Evolutionary conservation across 2,113 vertebrate genomes (phyloP).

Genomic region (Nymphicus hollandicus): DNA sequence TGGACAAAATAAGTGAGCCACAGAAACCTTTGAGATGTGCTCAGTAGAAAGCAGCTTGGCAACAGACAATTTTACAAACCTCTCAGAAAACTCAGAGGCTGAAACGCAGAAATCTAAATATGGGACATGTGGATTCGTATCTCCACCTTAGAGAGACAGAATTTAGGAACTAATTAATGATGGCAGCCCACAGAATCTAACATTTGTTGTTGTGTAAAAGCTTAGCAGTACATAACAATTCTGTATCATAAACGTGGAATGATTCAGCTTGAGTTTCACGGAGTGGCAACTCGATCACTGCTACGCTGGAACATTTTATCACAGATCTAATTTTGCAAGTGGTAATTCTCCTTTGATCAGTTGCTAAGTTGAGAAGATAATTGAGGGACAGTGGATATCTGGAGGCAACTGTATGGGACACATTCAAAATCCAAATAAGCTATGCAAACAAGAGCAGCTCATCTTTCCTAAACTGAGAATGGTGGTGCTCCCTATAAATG

Average conservation of each 20-base stretch:
- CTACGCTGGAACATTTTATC: not conserved
- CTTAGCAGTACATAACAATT: not conserved
- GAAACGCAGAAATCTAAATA: not conserved
- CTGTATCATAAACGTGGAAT: not conserved
- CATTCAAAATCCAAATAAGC: not conserved
- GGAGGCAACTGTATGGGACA: not conserved
- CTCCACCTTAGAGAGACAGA: not conserved
- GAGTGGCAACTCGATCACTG: not conserved
- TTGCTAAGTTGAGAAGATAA: not conserved
- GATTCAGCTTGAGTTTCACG: not conserved
- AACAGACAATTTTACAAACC: not conserved
- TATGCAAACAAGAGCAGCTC: not conserved
- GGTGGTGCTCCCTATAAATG: not conserved
- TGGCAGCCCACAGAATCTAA: not conserved
- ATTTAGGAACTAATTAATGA: not conserved
- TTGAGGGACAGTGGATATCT: not conserved
- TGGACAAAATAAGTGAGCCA: not conserved
- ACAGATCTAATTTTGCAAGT: not conserved
- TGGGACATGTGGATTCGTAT: not conserved
- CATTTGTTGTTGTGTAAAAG: not conserved
- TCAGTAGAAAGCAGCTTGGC: not conserved
- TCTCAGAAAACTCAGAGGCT: not conserved
- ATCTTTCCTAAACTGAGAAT: not conserved
- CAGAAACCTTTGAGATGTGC: not conserved
- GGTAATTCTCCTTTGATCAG: not conserved